Percentiles rank a stretch among this genome's conserved stretches.
Evolutionary conservation across 2,113 vertebrate species (phyloP).

Genomic region (Thamnaconus septentrionalis): DNA sequence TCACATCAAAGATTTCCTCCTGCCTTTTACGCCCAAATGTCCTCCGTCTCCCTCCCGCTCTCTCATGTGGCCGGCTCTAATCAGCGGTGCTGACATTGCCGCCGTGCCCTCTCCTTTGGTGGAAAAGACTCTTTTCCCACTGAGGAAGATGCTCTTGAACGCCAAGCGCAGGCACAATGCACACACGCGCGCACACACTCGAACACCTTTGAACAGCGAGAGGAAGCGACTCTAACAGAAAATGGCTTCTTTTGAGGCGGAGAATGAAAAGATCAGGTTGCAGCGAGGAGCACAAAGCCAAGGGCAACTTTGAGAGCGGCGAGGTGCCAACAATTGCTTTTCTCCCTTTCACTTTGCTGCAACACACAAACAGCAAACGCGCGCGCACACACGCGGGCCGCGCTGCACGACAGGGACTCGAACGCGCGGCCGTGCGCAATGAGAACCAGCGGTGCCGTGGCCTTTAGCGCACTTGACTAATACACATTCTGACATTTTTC

Average conservation of each 20-base stretch:
- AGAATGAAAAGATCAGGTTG: slow-evolving; percentile 75
- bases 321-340: slow-evolving; percentile 73
- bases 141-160: slow-evolving; percentile 71
- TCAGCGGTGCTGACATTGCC: slow-evolving; percentile 73
- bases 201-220: slow-evolving; percentile 75
- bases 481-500: slow-evolving; percentile 4
- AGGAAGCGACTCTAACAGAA: slow-evolving; percentile 73
- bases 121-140: slow-evolving; percentile 71
- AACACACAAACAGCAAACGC: slow-evolving; percentile 25
- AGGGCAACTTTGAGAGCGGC: slow-evolving; percentile 77
- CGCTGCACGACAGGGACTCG: slow-evolving; percentile 24
- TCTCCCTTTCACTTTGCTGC: slow-evolving; percentile 53
- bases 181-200: slow-evolving; percentile 42
- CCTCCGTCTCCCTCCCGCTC: slow-evolving; percentile 64
- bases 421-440: slow-evolving; percentile 41
- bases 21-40: slow-evolving; percentile 75
- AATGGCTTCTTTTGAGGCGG: slow-evolving; percentile 75
- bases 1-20: slow-evolving; percentile 67
- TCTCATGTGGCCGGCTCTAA: slow-evolving; percentile 75
- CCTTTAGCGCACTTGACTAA: slow-evolving; percentile 30
- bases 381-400: slow-evolving; percentile 21
- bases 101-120: slow-evolving; percentile 75
- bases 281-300: slow-evolving; percentile 75
- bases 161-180: slow-evolving; percentile 31
- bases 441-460: slow-evolving; percentile 40